Percentiles rank a stretch among this genome's conserved stretches.
phyloP scores from a whole-genome alignment of 2,797 vertebrate genomes.

The Sebastes elongatus region DNA sequence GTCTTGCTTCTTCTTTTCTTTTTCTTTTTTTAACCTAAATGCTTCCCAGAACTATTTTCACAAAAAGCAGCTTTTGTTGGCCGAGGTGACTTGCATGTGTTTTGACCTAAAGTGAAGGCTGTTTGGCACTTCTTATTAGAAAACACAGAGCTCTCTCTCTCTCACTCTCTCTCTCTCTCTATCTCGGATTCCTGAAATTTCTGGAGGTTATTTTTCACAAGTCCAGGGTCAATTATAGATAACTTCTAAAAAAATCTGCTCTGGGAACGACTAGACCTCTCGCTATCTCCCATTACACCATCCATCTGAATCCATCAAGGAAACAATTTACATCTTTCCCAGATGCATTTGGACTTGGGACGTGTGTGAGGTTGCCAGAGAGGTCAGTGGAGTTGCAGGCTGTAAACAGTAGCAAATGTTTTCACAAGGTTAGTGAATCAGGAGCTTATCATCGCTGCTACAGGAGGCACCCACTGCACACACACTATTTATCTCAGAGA shows the following conservation, averaged over 20 bases:
- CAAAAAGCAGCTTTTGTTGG: conserved; percentile 35
- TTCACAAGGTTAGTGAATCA: conserved; percentile 16
- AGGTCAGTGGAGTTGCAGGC: conserved; percentile 10
- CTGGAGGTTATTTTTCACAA: conserved; percentile 39
- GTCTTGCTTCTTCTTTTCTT: conserved; percentile 42
- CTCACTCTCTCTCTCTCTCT: not conserved
- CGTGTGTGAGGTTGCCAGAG: not conserved
- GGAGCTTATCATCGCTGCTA: conserved; percentile 11
- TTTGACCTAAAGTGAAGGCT: conserved; percentile 28
- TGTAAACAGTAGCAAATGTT: conserved; percentile 27
- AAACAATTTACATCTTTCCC: not conserved
- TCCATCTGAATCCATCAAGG: conserved; percentile 10
- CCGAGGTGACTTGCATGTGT: conserved; percentile 13
- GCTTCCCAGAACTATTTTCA: conserved; percentile 45
- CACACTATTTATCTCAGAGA: conserved; percentile 1
- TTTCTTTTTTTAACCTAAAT: conserved; percentile 38
- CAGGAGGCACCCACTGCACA: not conserved
- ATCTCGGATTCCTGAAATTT: conserved; percentile 42
- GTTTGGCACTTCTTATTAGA: conserved; percentile 25
- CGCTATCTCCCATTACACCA: not conserved
- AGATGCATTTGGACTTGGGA: not conserved
- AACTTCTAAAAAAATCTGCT: conserved; percentile 5
- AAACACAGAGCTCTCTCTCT: conserved; percentile 14
- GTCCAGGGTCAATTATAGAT: conserved; percentile 18
- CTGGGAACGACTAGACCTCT: not conserved